Evolutionary conservation across 2,888 invertebrate genomes (phyloP).

Genomic region (Chrysolina americana): DNA sequence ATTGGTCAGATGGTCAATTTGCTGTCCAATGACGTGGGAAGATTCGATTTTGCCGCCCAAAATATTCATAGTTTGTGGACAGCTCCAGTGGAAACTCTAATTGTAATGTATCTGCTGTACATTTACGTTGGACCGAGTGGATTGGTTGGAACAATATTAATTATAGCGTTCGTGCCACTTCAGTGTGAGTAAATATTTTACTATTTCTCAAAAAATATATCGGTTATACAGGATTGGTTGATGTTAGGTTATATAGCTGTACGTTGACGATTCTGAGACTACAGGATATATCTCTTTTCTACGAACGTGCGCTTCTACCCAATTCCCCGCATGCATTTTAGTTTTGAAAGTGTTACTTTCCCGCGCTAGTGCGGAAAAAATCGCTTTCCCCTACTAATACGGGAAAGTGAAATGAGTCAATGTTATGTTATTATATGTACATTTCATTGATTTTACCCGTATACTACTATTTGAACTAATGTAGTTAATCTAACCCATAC

Average conservation of each 20-base stretch:
- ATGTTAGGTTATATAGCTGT: too few relatives aligned
- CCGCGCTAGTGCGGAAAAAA: too few relatives aligned
- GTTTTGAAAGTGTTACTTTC: too few relatives aligned
- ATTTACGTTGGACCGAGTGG: constrained; percentile 66
- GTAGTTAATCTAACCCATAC: too few relatives aligned
- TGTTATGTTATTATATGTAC: too few relatives aligned
- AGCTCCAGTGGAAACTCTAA: constrained; percentile 75
- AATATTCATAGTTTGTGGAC: constrained; percentile 87
- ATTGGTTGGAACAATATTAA: constrained; percentile 65
- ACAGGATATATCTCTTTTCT: not conserved
- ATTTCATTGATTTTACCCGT: too few relatives aligned
- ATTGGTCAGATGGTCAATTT: constrained; percentile 58
- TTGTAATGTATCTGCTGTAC: constrained; percentile 72
- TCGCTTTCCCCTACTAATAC: too few relatives aligned
- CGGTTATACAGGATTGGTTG: too few relatives aligned
- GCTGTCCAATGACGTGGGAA: constrained; percentile 73
- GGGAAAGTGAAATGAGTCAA: too few relatives aligned
- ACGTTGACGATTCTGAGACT: not conserved
- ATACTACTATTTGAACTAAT: too few relatives aligned
- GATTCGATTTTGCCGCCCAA: constrained; percentile 85
- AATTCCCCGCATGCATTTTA: too few relatives aligned
- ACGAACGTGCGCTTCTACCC: too few relatives aligned
- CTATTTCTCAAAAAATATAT: not conserved
- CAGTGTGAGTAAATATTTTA: constrained; percentile 61
- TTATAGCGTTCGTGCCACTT: constrained; percentile 63